Conservation (phyloP, 53 echinoderm and acorn worm species). For the Holothuria leucospilota region DNA sequence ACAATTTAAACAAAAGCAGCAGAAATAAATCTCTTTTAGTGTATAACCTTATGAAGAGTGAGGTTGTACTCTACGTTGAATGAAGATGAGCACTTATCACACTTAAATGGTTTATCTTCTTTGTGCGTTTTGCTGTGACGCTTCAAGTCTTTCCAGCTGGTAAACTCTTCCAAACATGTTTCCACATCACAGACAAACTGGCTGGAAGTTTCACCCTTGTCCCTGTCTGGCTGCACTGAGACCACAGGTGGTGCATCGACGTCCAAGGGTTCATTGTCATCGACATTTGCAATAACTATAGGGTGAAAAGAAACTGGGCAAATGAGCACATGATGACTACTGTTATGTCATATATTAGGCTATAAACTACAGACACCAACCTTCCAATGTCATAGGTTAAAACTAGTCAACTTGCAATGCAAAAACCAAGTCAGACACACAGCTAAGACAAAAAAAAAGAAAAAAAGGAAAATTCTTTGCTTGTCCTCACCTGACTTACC, state of each 20-base stretch:
- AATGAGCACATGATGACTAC: too few relatives aligned
- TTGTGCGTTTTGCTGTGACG: slow-evolving; percentile 84
- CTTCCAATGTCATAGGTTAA: too few relatives aligned
- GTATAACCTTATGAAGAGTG: slow-evolving; percentile 71
- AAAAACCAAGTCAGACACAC: too few relatives aligned
- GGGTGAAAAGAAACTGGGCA: not conserved
- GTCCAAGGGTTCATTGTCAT: slow-evolving; percentile 35
- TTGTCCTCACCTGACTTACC: too few relatives aligned
- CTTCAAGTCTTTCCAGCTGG: slow-evolving; percentile 70
- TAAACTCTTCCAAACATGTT: slow-evolving; percentile 77
- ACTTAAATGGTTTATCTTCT: slow-evolving; percentile 88
- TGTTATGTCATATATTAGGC: too few relatives aligned
- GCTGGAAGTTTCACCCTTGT: slow-evolving; percentile 9
- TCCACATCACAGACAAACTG: slow-evolving; percentile 79
- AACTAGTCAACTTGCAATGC: too few relatives aligned
- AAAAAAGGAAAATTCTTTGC: too few relatives aligned
- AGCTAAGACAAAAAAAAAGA: too few relatives aligned
- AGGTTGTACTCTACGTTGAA: slow-evolving; percentile 98
- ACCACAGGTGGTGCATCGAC: slow-evolving; percentile 41
- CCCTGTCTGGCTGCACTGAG: not conserved
- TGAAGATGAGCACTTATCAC: slow-evolving; percentile 76
- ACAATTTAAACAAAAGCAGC: not conserved
- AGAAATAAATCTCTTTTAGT: not conserved
- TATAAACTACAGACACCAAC: too few relatives aligned
- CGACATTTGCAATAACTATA: not conserved